phyloP scores from a whole-genome alignment of 1,140 invertebrate genomes.

The Trichoplusia ni region DNA sequence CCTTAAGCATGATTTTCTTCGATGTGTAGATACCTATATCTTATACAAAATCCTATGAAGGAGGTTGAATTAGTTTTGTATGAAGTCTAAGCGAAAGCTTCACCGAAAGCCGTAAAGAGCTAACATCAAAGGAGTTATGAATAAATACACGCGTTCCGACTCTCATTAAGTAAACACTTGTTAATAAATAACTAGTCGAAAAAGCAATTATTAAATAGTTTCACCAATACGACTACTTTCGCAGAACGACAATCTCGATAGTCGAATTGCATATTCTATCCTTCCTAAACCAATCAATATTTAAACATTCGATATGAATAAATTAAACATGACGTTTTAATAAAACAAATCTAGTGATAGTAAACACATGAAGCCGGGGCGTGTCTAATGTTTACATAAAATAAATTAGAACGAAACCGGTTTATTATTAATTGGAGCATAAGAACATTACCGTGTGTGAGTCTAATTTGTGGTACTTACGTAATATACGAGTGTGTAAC shows the following conservation, averaged over 20 bases:
- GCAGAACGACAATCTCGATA: neutral
- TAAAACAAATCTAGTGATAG: slow-evolving; percentile 45
- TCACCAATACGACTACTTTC: too few relatives aligned
- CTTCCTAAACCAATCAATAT: slow-evolving; percentile 11
- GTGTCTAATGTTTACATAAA: slow-evolving; percentile 52
- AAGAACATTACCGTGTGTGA: slow-evolving; percentile 66
- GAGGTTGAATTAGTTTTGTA: too few relatives aligned
- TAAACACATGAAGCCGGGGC: slow-evolving; percentile 33
- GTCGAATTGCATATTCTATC: slow-evolving; percentile 4
- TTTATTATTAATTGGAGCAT: slow-evolving; percentile 70
- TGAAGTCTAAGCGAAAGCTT: too few relatives aligned
- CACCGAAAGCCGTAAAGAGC: too few relatives aligned
- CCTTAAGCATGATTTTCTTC: too few relatives aligned
- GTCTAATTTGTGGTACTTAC: slow-evolving; percentile 30
- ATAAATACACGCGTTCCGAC: too few relatives aligned
- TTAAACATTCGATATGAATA: slow-evolving; percentile 16
- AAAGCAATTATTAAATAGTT: too few relatives aligned
- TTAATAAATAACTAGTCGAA: too few relatives aligned
- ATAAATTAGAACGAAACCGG: slow-evolving; percentile 51
- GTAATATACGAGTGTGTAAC: slow-evolving; percentile 12
- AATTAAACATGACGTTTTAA: slow-evolving; percentile 36
- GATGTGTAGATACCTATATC: too few relatives aligned
- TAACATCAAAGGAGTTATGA: too few relatives aligned
- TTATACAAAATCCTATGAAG: too few relatives aligned
- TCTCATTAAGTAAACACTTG: too few relatives aligned